These are phyloP conservation scores for Samia ricini DNA, from an alignment of 1,140 invertebrate genomes.

Conservation along the genomic window DNA sequence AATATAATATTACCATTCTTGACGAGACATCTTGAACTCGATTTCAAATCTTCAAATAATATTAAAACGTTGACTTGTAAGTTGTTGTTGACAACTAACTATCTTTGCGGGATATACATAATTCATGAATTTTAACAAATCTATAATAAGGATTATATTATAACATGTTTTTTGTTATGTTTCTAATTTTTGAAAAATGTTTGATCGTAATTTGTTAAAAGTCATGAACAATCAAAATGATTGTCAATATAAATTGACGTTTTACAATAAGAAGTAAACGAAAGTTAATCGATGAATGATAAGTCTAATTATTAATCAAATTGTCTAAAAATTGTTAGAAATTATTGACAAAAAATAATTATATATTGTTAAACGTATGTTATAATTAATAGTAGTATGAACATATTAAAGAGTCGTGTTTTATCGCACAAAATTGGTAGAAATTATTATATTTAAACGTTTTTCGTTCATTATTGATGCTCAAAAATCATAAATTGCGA, in stretches of 20 bases:
- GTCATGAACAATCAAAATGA: neutral
- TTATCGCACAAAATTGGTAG: conserved; percentile 54
- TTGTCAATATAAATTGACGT: neutral
- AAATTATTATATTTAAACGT: neutral
- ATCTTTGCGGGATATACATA: neutral
- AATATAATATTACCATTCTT: neutral
- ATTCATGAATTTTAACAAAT: neutral
- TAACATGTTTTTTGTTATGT: too few species aligned
- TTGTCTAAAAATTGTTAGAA: conserved; percentile 52
- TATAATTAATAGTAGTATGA: conserved; percentile 29
- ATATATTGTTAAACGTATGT: conserved; percentile 48
- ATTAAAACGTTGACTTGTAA: neutral
- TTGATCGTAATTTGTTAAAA: neutral
- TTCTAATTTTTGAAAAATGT: neutral
- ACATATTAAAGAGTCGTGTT: conserved; percentile 44
- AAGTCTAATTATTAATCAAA: conserved; percentile 12
- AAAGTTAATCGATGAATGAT: too few species aligned
- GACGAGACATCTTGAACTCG: neutral
- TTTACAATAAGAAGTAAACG: too few species aligned
- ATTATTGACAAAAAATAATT: conserved; percentile 29
- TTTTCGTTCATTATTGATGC: neutral
- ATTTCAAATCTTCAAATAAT: neutral
- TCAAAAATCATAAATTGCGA: conserved; percentile 4
- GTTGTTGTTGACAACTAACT: neutral
- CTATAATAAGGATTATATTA: too few species aligned